Percentiles rank a stretch among this genome's conserved stretches.
phyloP scores from a whole-genome alignment of 1,140 invertebrate genomes.

The Drosophila paulistorum region DNA sequence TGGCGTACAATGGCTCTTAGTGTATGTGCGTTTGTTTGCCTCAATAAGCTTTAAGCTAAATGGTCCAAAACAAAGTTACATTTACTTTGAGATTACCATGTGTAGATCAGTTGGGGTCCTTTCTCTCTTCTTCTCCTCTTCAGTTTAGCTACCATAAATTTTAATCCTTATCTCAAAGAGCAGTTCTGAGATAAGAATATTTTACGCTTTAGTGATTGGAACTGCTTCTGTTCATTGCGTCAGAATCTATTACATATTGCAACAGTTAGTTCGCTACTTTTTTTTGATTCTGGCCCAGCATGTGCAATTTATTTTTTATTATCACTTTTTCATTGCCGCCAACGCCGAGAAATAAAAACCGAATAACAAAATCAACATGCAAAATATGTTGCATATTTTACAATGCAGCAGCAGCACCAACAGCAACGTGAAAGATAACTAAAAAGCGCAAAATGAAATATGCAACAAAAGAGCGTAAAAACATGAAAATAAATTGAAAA shows the following conservation, averaged over 20 bases:
- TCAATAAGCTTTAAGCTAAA: constrained; percentile 24
- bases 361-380: constrained; percentile 68
- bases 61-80: constrained; percentile 2
- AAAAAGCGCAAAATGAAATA: constrained; percentile 78
- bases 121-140: not conserved
- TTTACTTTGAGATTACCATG: constrained; percentile 5
- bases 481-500: constrained; percentile 74
- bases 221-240: constrained; percentile 23
- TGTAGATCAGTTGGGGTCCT: not conserved
- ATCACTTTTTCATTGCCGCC: constrained; percentile 52
- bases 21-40: not conserved
- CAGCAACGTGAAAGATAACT: constrained; percentile 48
- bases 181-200: not conserved
- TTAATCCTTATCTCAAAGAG: constrained; percentile 7
- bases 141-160: not conserved
- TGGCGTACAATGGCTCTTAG: constrained; percentile 26
- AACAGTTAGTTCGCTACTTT: constrained; percentile 16
- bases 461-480: constrained; percentile 75
- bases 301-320: constrained; percentile 79
- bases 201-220: not conserved
- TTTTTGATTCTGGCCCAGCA: constrained; percentile 32
- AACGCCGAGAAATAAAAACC: constrained; percentile 32
- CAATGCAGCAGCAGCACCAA: constrained; percentile 34
- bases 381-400: constrained; percentile 80
- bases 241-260: constrained; percentile 36